Conservation (phyloP, 2,888 invertebrate genomes). For the Lycophotia porphyrea region DNA sequence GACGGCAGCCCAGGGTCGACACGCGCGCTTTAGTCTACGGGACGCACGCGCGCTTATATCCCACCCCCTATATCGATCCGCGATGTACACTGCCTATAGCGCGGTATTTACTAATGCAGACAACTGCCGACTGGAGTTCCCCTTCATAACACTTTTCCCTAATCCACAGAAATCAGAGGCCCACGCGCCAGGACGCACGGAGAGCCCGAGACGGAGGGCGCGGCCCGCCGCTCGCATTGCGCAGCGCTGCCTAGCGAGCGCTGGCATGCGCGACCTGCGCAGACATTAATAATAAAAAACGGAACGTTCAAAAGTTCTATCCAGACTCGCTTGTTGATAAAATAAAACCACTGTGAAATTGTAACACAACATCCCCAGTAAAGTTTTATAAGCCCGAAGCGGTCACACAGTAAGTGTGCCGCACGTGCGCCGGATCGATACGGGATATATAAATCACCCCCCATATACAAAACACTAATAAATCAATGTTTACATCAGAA, state of each 20-base stretch:
- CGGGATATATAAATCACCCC: neutral
- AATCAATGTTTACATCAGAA: neutral
- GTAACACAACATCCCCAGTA: neutral
- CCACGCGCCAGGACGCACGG: conserved; percentile 56
- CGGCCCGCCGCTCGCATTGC: conserved; percentile 52
- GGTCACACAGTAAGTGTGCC: neutral
- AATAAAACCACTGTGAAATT: conserved; percentile 9
- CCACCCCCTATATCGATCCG: conserved; percentile 86
- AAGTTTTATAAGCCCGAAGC: neutral
- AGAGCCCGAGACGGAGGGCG: conserved; percentile 57
- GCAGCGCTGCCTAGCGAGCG: conserved; percentile 18
- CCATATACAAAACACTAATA: neutral
- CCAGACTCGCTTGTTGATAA: neutral
- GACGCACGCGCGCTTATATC: conserved; percentile 79
- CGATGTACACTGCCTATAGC: conserved; percentile 81
- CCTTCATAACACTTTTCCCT: conserved; percentile 81
- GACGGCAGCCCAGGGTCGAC: conserved; percentile 79
- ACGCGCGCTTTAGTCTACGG: conserved; percentile 73
- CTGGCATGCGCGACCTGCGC: conserved; percentile 49
- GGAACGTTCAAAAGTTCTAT: neutral
- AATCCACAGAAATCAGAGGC: conserved; percentile 71
- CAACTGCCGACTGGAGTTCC: conserved; percentile 78
- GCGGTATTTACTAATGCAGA: conserved; percentile 87
- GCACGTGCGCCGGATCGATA: conserved; percentile 33
- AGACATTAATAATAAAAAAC: conserved; percentile 31